Base-by-base conservation (phyloP, 2,888 invertebrate genomes). In the Thecocarcelia acutangulata region DNA sequence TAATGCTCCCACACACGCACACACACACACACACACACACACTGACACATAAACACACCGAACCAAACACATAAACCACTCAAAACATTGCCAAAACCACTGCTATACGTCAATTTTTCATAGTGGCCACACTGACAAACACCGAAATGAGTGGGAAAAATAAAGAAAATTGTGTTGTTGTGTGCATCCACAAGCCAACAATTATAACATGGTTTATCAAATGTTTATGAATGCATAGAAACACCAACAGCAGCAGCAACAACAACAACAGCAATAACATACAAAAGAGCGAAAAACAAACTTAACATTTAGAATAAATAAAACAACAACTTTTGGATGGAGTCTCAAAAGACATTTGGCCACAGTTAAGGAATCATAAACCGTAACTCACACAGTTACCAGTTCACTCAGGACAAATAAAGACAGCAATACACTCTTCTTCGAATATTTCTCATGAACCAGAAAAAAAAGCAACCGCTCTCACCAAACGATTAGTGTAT, bases 41-140 rank as follows among this genome's bases (percentile, higher is more conserved):
- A 56, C 21, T 19, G 37, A 52, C 13, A 40, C 40, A 54, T 21
- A 69, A 42, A 68, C 63, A 58, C 63, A 46, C 42, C 42, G 11
- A 11, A 28, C 61, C 12, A 42, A 28, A 21, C 28, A 69, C 15
- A 24, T 28, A 48, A 59, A 64, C 48, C 19, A 82, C 82, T 70
- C 82, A 75, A 75, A 82, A 74, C 56, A 59, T 11, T 54, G 63
- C 58, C 61, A 78, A 74, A 82, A 79, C 82, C 82, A 79, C 78
- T 79, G 82, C 79, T 59, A 82, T 82, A 82, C 82, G 82, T 82
- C 82, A 82, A 79, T 79, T 82, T 82, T 74, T 40, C 70, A 75
- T 56, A 79, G 82, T 82, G 82, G 82, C 82, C 82, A 82, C 82
- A 82, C 79, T 82, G 78, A 82, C 82, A 82, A 82, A 82, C 79